phyloP scores from a whole-genome alignment of 2,888 invertebrate genomes.

The Epirrhoe tristata region DNA sequence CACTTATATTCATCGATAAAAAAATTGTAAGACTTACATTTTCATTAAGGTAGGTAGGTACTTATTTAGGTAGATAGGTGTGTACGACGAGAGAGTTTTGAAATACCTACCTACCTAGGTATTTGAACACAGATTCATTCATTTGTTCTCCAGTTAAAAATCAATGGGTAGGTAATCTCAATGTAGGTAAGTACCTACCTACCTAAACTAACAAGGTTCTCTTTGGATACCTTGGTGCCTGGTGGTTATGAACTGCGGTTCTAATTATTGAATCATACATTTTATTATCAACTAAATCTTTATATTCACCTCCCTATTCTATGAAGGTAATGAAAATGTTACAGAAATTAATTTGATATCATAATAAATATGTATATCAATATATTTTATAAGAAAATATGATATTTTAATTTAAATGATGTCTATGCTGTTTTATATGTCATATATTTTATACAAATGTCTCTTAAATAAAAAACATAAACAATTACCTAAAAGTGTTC shows the following conservation, averaged over 20 bases:
- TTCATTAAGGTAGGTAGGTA: too few relatives aligned
- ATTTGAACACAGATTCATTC: neutral
- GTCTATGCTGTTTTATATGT: slow-evolving; percentile 85
- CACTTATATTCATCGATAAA: too few relatives aligned
- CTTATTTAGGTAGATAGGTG: neutral
- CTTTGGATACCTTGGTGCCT: too few relatives aligned
- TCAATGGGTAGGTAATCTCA: neutral
- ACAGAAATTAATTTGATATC: slow-evolving; percentile 20
- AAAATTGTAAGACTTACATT: too few relatives aligned
- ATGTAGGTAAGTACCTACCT: neutral
- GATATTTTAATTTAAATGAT: slow-evolving; percentile 79
- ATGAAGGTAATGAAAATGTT: slow-evolving; percentile 11
- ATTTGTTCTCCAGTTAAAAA: neutral
- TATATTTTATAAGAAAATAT: slow-evolving; percentile 67
- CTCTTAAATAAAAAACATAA: slow-evolving; percentile 82
- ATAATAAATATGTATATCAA: slow-evolving; percentile 35
- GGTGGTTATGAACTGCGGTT: neutral
- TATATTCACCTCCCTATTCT: slow-evolving; percentile 4
- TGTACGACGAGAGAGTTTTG: too few relatives aligned
- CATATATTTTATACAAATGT: slow-evolving; percentile 85
- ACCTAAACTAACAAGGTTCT: neutral
- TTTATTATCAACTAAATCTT: neutral
- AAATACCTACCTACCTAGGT: neutral
- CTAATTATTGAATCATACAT: neutral
- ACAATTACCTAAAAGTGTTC: slow-evolving; percentile 47